phyloP scores from a whole-genome alignment of 2,888 invertebrate genomes.

The Macrophya alboannulata region DNA sequence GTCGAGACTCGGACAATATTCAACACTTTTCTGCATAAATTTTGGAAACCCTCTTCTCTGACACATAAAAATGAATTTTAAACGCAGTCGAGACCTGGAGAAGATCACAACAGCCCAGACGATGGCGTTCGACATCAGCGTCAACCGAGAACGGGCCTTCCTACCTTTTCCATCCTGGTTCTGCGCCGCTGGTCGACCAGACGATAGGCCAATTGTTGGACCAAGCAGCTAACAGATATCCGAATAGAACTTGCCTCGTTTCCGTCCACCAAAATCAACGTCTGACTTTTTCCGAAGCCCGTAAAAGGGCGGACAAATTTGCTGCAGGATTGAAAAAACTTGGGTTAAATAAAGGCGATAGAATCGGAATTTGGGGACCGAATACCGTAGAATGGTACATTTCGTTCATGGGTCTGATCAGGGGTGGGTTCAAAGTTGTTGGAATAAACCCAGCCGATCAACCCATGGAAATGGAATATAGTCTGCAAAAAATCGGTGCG shows the following conservation, averaged over 20 bases:
- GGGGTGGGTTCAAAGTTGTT: constrained; percentile 88
- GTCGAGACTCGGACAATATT: not conserved
- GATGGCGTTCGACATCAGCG: constrained; percentile 33
- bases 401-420: constrained; percentile 86
- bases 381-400: constrained; percentile 90
- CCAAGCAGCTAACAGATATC: constrained; percentile 81
- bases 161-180: constrained; percentile 81
- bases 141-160: constrained; percentile 62
- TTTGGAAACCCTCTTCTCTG: not conserved
- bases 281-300: constrained; percentile 81
- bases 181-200: constrained; percentile 80
- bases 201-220: constrained; percentile 84
- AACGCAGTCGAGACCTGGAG: not conserved
- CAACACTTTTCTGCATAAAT: no score
- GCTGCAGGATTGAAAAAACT: constrained; percentile 88
- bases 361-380: constrained; percentile 91
- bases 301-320: constrained; percentile 85
- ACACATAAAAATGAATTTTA: not conserved
- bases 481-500: constrained; percentile 86
- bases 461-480: constrained; percentile 86
- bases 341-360: constrained; percentile 88
- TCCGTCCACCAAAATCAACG: constrained; percentile 82
- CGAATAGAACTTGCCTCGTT: constrained; percentile 83
- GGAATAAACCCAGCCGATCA: constrained; percentile 90
- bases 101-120: not conserved